Evolutionary conservation across 1,140 invertebrate genomes (phyloP).

Genomic region (Nasonia vitripennis): DNA sequence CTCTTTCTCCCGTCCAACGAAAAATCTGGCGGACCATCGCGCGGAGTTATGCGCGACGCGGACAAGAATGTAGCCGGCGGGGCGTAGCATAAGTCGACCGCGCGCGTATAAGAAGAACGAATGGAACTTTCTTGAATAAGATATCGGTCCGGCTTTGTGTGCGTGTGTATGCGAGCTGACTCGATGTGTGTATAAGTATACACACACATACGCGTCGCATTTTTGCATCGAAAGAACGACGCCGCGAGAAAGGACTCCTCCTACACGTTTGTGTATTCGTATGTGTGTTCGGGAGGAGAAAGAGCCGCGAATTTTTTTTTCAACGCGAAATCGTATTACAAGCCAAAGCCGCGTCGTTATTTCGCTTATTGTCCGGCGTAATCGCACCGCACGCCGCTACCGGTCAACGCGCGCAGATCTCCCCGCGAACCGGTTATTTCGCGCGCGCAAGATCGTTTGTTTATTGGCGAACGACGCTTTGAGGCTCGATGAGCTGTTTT

Average conservation of each 20-base stretch:
- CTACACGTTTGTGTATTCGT: not conserved
- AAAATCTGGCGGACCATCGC: constrained; percentile 51
- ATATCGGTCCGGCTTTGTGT: constrained; percentile 65
- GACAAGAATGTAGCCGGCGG: constrained; percentile 67
- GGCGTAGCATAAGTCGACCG: constrained; percentile 60
- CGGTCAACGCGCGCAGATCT: constrained; percentile 29
- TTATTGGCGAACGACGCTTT: constrained; percentile 25
- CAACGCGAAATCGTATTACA: constrained; percentile 46
- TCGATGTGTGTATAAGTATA: not conserved
- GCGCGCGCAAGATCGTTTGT: constrained; percentile 31
- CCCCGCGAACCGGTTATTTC: constrained; percentile 38
- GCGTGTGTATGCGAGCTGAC: not conserved
- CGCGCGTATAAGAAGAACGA: constrained; percentile 68
- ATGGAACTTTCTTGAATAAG: constrained; percentile 74
- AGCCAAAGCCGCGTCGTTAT: constrained; percentile 27
- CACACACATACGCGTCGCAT: not conserved
- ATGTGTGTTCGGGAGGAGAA: not conserved
- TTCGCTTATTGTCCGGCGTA: constrained; percentile 43
- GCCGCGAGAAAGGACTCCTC: constrained; percentile 32
- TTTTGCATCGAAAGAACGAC: constrained; percentile 63
- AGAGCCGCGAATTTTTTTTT: not conserved
- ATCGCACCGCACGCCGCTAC: constrained; percentile 34
- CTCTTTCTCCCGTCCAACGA: constrained; percentile 31
- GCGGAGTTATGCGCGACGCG: constrained; percentile 68
- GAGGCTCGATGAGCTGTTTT: not conserved